Conservation (phyloP, 2,797 vertebrate genomes). For the Mus spretus region DNA sequence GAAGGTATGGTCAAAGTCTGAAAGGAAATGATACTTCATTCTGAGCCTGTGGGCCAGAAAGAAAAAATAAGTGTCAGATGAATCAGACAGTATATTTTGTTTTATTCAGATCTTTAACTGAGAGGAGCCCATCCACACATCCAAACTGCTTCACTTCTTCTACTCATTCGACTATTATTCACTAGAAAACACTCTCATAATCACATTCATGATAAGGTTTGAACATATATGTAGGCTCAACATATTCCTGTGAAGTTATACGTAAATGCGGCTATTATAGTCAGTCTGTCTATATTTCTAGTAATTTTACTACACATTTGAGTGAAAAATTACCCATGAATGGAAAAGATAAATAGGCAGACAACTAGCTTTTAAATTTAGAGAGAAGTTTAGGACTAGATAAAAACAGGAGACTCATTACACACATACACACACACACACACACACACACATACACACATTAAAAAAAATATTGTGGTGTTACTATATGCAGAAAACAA, state of each 20-base stretch:
- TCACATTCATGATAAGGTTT: neutral
- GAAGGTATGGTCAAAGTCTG: neutral
- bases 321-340: neutral
- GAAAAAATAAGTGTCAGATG: neutral
- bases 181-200: neutral
- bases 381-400: neutral
- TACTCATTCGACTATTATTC: constrained; percentile 34
- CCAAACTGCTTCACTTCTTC: constrained; percentile 17
- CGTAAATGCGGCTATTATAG: neutral
- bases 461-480: no score
- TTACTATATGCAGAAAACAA: constrained; percentile 39
- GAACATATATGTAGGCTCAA: neutral
- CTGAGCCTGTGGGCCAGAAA: neutral
- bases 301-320: constrained; percentile 30
- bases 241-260: neutral
- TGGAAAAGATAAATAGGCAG: neutral
- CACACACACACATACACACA: no score
- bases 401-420: no score
- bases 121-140: neutral
- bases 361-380: constrained; percentile 47
- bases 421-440: no score
- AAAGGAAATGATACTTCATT: constrained; percentile 8
- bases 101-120: neutral
- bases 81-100: neutral
- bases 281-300: neutral